Conservation (phyloP, 2,113 vertebrate species). For the Esox niger region DNA sequence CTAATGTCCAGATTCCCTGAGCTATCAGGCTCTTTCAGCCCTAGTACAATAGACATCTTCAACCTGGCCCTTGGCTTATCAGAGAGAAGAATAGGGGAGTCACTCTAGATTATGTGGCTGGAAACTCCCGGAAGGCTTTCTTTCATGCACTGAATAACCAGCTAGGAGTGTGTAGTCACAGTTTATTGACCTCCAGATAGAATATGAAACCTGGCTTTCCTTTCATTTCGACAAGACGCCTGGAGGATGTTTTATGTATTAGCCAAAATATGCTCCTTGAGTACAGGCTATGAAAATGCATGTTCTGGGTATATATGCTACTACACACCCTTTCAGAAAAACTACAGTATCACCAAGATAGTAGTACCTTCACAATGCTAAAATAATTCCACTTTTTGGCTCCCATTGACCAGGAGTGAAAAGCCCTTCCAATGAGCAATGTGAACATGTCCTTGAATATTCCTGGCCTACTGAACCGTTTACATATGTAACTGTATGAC, state of each 20-base stretch:
- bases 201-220: slow-evolving; percentile 26
- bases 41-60: slow-evolving; percentile 41
- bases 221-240: slow-evolving; percentile 11
- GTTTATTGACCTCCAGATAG: slow-evolving; percentile 42
- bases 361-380: no score
- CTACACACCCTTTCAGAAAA: not conserved
- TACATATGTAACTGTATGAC: no score
- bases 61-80: slow-evolving; percentile 43
- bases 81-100: slow-evolving; percentile 42
- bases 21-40: slow-evolving; percentile 37
- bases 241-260: slow-evolving; percentile 14
- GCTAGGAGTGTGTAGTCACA: slow-evolving; percentile 31
- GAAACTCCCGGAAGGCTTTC: slow-evolving; percentile 34
- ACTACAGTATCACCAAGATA: not conserved
- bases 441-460: no score
- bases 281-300: not conserved
- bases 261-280: not conserved
- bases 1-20: slow-evolving; percentile 17
- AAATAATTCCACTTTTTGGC: no score
- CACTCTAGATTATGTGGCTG: slow-evolving; percentile 35
- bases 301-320: not conserved
- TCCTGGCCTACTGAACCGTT: no score
- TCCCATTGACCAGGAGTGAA: no score
- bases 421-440: no score
- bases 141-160: slow-evolving; percentile 39